phyloP scores from a whole-genome alignment of 1,140 invertebrate genomes.

The Globodera ellingtonae region DNA sequence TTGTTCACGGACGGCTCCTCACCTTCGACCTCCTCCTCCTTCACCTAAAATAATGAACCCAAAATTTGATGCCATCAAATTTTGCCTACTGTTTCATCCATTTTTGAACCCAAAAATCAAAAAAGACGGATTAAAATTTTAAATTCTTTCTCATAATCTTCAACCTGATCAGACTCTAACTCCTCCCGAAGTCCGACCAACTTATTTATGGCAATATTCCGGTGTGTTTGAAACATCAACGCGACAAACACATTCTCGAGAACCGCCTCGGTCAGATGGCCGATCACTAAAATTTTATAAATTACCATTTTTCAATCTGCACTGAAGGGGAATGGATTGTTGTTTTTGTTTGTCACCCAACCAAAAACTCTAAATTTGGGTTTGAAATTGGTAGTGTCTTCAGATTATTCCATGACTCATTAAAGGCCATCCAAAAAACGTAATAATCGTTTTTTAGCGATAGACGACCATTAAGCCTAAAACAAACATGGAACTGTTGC shows the following conservation, averaged over 20 bases:
- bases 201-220: constrained; percentile 21
- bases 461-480: too few relatives aligned
- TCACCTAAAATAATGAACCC: background rate
- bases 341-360: too few relatives aligned
- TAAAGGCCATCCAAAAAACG: too few relatives aligned
- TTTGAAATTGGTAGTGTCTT: too few relatives aligned
- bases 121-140: background rate
- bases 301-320: too few relatives aligned
- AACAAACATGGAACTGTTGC: too few relatives aligned
- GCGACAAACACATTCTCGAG: constrained; percentile 23
- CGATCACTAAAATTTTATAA: background rate
- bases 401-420: too few relatives aligned
- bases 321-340: too few relatives aligned
- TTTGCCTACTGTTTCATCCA: background rate
- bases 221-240: constrained; percentile 11
- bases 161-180: background rate
- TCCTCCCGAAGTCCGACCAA: constrained; percentile 9
- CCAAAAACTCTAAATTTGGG: too few relatives aligned
- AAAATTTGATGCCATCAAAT: background rate
- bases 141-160: background rate
- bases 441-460: too few relatives aligned
- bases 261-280: background rate
- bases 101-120: background rate
- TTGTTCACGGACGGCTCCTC: background rate
- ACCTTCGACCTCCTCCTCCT: background rate